Evolutionary conservation across 2,888 invertebrate species (phyloP), one percentile per base, ranked within the genome.

Genomic region (Myopa testacea): DNA sequence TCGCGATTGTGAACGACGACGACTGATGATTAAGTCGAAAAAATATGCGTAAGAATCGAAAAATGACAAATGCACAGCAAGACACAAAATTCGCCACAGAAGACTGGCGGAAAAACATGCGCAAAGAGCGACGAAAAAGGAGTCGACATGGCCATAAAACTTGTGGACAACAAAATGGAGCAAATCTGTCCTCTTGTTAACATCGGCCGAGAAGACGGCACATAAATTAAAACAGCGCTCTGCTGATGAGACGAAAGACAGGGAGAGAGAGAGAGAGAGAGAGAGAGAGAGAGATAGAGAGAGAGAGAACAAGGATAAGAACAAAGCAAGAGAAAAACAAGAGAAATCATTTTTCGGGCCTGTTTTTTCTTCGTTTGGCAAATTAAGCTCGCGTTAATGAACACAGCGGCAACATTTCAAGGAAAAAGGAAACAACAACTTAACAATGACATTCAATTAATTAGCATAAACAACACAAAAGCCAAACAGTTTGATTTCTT

Each of bases 61-160:
- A 81, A 79, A 83, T 83, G 81, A 83, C 84, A 84, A 84, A 86
- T 84, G 81, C 83, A 82, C 85, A 85, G 86, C 84, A 82, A 86
- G 83, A 63, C 68, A 75, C 65, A 72, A 77, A 75, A 75, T 67
- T 52, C 52, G n/a, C 75, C n/a, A 16, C 50, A n/a, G 52, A 77
- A 3, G 4, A 38, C 45, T 16, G 14, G 50, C 74, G 50, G 37
- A 73, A 65, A 65, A 55, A 60, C 52, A 45, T n/a, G 55, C 8
- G 26, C 34, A 73, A 77, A 60, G 16, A 38, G 37, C 26, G 52
- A 40, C 55, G 50, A 37, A 76, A 76, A 40, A 76, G 67, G 67
- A 75, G 62, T 75, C 67, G 55, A 70, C 37, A 62, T 69, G 26
- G 37, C n/a, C 45, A 62, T 65, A 60, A 76, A 69, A 40, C 45